These are phyloP conservation scores for Manacus vitellinus DNA, from an alignment of 2,113 vertebrate genomes.

Conservation along the genomic window DNA sequence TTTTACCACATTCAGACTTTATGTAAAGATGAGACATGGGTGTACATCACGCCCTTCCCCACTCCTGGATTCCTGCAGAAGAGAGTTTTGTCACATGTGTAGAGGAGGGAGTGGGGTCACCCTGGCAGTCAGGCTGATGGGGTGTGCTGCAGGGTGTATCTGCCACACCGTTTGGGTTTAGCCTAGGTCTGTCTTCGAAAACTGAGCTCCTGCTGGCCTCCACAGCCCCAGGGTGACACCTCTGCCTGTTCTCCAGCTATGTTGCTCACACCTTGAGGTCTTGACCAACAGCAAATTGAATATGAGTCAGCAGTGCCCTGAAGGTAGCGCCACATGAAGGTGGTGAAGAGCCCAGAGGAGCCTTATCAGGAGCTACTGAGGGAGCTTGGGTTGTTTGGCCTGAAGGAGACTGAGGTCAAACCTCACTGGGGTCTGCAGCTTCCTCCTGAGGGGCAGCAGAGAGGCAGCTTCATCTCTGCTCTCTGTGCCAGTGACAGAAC, in stretches of 20 bases:
- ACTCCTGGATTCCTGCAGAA: neutral
- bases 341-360: neutral
- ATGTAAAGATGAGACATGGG: neutral
- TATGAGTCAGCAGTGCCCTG: neutral
- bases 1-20: neutral
- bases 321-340: neutral
- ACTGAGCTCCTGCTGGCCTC: neutral
- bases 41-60: neutral
- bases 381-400: neutral
- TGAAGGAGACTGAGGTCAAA: neutral
- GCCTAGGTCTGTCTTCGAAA: neutral
- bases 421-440: neutral
- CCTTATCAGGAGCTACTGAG: neutral
- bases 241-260: neutral
- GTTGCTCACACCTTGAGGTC: neutral
- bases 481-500: neutral
- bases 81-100: neutral
- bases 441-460: neutral
- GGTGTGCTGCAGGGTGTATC: neutral
- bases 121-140: neutral
- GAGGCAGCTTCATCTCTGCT: neutral
- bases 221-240: neutral
- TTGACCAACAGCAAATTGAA: neutral
- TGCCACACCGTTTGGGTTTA: neutral
- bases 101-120: neutral